Base-by-base conservation (phyloP, 2,113 vertebrate species). In the Nipponia nippon region DNA sequence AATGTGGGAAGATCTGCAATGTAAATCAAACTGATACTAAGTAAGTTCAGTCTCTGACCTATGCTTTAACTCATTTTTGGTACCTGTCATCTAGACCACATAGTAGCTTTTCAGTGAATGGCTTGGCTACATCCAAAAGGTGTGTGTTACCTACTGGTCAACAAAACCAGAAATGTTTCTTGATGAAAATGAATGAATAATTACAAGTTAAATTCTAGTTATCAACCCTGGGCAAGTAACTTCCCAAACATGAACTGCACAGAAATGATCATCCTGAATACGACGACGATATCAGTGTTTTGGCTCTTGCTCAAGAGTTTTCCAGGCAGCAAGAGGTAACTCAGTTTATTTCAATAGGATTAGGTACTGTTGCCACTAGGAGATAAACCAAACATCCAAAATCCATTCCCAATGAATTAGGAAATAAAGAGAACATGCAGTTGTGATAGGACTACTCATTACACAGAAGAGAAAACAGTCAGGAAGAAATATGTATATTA, bases 251-350 rank as follows among this genome's bases (percentile, higher is more conserved):
- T 1, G 2, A 90, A 81, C 29, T 29, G 13, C 1, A 0, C 19
- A 75, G 34, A 86, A 90, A 47, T 0, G 0, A 42, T 30, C 5
- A 38, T n/a, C 59, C 29, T n/a, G 42, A 66, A 42, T 8, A 83
- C 15, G 36, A 44, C 0, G 0, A 55, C 9, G 47, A 8, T 6
- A 46, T 4, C 3, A 15, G 13, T 4, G 13, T 22, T 93, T 44
- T 44, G 8, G 44, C 69, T 73, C 56, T 79, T 77, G 50, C 19
- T 75, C 15, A 29, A 63, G 32, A 25, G 34, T 18, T 58, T 66
- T 85, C 19, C 6, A 44, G 12, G 53, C 18, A 75, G 14, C 8
- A 66, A 58, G 14, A 53, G 4, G 17, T 8, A 83, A 82, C 6
- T 46, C 25, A 4, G 19, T 5, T 63, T 2, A 38, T 62, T 92